phyloP scores from a whole-genome alignment of 2,797 vertebrate genomes.

The Rhinella marina region DNA sequence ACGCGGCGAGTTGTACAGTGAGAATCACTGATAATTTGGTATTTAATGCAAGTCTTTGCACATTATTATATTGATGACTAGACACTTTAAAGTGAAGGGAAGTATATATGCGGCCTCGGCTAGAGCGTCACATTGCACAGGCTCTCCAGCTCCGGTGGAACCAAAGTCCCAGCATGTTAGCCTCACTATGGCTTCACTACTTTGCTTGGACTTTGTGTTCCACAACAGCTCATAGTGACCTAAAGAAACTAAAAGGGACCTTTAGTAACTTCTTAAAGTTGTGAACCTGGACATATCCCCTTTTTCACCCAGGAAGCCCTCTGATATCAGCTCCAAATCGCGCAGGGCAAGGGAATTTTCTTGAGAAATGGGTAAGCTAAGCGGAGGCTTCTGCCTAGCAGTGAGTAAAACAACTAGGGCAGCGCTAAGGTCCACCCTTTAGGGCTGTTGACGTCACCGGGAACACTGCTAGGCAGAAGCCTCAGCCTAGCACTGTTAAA shows the following conservation, averaged over 20 bases:
- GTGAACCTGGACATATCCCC: too few species aligned
- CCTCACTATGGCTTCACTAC: background rate
- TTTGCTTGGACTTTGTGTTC: background rate
- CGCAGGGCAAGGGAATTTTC: too few species aligned
- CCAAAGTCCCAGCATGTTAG: background rate
- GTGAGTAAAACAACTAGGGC: too few species aligned
- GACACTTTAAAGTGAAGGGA: constrained; percentile 5
- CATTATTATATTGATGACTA: constrained; percentile 38
- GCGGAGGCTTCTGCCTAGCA: too few species aligned
- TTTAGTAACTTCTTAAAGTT: too few species aligned
- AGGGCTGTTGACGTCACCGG: too few species aligned
- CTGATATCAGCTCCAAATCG: too few species aligned
- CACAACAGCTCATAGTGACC: background rate
- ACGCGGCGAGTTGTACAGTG: background rate
- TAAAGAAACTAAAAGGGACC: background rate
- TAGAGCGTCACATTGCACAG: constrained; percentile 11
- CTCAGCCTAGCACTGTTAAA: too few species aligned
- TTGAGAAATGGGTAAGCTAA: too few species aligned
- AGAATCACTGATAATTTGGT: background rate
- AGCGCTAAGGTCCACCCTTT: too few species aligned
- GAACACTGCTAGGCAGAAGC: too few species aligned
- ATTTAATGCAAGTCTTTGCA: constrained; percentile 16
- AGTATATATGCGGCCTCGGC: constrained; percentile 34
- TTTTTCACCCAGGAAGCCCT: too few species aligned
- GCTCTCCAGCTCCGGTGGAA: background rate